Percentiles rank a stretch among this genome's conserved stretches.
Conservation (phyloP, 2,797 vertebrate species). For the Sebastes trivittatus region DNA sequence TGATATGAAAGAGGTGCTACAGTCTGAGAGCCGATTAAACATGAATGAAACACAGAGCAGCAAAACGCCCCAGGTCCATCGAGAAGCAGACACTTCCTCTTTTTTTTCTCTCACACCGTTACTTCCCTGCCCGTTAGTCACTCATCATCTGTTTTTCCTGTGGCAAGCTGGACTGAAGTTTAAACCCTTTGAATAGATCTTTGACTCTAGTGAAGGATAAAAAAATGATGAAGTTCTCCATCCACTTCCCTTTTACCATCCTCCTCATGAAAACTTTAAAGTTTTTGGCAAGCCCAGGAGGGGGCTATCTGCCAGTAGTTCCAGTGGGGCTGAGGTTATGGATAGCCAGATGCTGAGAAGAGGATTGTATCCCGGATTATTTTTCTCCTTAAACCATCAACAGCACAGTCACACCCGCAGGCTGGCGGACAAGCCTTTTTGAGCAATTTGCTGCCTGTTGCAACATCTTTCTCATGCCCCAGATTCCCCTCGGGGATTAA, state of each 20-base stretch:
- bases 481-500: neutral
- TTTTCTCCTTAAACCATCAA: conserved; percentile 1
- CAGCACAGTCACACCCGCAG: neutral
- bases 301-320: neutral
- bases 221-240: no score
- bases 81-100: neutral
- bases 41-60: conserved; percentile 22
- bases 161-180: neutral
- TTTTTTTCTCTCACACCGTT: neutral
- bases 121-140: neutral
- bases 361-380: neutral
- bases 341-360: neutral
- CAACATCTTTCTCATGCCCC: neutral
- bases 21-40: conserved; percentile 29
- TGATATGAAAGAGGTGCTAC: conserved; percentile 32
- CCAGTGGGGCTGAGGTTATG: neutral
- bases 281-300: no score
- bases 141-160: neutral
- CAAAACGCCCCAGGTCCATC: neutral
- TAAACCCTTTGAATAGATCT: neutral
- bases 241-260: no score
- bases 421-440: conserved; percentile 17
- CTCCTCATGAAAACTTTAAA: no score
- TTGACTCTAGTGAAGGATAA: no score
- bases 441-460: neutral